These are phyloP conservation scores for Acanthurus leucopareius DNA, from an alignment of 2,797 vertebrate genomes.

Conservation along the genomic window DNA sequence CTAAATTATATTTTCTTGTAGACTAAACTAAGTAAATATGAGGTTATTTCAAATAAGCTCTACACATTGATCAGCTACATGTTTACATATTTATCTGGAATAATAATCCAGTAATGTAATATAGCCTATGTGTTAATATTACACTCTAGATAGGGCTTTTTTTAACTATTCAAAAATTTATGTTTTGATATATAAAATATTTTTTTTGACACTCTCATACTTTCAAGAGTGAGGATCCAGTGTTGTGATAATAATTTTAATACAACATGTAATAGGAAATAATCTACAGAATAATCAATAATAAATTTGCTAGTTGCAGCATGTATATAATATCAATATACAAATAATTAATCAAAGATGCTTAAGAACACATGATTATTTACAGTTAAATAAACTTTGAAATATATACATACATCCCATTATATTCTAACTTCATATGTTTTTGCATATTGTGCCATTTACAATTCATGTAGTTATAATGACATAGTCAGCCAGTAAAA, in stretches of 20 bases:
- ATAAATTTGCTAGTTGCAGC: not conserved
- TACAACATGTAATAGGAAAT: not conserved
- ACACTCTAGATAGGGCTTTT: not conserved
- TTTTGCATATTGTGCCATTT: constrained; percentile 8
- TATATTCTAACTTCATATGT: not conserved
- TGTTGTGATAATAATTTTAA: not conserved
- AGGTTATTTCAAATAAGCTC: not conserved
- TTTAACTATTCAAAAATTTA: too few relatives aligned
- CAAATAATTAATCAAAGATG: not conserved
- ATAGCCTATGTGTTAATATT: too few relatives aligned
- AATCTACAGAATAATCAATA: not conserved
- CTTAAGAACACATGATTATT: not conserved
- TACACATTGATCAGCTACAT: not conserved
- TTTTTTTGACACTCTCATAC: not conserved
- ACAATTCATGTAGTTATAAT: constrained; percentile 16
- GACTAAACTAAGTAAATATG: not conserved
- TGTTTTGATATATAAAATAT: not conserved
- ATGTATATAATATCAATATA: not conserved
- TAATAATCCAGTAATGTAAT: not conserved
- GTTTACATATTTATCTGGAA: not conserved
- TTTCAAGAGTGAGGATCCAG: not conserved
- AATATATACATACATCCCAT: not conserved
- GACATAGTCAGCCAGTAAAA: constrained; percentile 23
- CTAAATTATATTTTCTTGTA: not conserved
- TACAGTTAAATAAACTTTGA: not conserved